A percentile compares a stretch with the other conserved stretches of the same genome.
Evolutionary conservation across 2,797 vertebrate species (phyloP).

Genomic region (Dryobates pubescens): DNA sequence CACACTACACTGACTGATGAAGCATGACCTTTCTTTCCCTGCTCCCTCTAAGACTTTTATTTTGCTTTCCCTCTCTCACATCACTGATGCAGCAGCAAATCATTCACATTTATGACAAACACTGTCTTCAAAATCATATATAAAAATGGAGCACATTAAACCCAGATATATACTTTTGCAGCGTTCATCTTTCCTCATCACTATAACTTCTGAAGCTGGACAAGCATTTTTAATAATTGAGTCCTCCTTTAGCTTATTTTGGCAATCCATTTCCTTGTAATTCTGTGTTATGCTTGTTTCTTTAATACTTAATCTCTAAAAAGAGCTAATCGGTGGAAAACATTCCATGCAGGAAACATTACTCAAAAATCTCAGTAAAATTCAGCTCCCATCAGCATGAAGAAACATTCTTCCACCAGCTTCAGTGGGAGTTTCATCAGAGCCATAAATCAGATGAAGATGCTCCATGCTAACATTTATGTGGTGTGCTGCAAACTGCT

Average conservation of each 20-base stretch:
- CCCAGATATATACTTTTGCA: background rate
- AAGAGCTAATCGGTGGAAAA: background rate
- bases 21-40: background rate
- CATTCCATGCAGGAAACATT: background rate
- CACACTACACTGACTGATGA: background rate
- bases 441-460: constrained; percentile 4
- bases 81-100: background rate
- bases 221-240: background rate
- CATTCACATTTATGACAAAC: background rate
- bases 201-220: background rate
- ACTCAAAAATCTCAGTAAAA: background rate
- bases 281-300: background rate
- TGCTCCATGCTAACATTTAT: background rate
- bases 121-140: background rate
- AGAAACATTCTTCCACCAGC: background rate
- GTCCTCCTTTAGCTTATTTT: background rate
- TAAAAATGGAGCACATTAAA: background rate
- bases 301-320: background rate
- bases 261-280: background rate
- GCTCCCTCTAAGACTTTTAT: background rate
- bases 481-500: background rate
- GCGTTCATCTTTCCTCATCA: background rate
- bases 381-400: background rate
- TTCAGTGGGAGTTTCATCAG: background rate
- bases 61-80: background rate